Conservation (phyloP, 2,888 invertebrate species). For the Candidula unifasciata region DNA sequence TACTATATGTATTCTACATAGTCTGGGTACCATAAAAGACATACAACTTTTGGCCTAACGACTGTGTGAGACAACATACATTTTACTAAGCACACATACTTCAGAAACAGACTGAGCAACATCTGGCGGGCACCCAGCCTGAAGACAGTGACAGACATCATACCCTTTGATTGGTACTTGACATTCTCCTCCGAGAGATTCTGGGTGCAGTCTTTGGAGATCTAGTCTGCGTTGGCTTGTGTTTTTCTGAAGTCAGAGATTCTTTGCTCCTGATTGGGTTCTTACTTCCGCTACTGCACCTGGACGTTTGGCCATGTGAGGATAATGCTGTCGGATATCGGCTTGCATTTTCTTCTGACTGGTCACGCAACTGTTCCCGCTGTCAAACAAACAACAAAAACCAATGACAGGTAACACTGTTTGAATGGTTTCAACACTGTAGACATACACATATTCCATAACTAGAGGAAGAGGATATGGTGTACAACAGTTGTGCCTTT, state of each 20-base stretch:
- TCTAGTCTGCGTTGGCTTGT: slow-evolving; percentile 25
- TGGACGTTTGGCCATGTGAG: slow-evolving; percentile 13
- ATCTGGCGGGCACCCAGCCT: neutral
- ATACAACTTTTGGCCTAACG: too few relatives aligned
- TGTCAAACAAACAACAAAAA: neutral
- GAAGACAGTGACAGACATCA: neutral
- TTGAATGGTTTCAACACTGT: too few relatives aligned
- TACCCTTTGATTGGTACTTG: slow-evolving; percentile 55
- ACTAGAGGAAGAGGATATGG: neutral
- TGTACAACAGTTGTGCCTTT: too few relatives aligned
- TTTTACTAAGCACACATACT: neutral
- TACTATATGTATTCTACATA: too few relatives aligned
- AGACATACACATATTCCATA: neutral
- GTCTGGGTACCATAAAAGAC: too few relatives aligned
- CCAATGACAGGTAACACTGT: neutral
- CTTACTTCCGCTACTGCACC: neutral
- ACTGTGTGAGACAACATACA: neutral
- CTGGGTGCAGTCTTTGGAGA: slow-evolving; percentile 18
- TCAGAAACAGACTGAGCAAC: neutral
- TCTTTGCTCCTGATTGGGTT: slow-evolving; percentile 32
- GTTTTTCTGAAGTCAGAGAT: neutral
- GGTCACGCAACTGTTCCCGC: slow-evolving; percentile 48
- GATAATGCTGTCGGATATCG: slow-evolving; percentile 2
- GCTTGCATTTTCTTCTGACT: slow-evolving; percentile 40
- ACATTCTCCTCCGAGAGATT: slow-evolving; percentile 48